Conservation (phyloP, 2,888 invertebrate genomes). For the Linnaemya tessellans region DNA sequence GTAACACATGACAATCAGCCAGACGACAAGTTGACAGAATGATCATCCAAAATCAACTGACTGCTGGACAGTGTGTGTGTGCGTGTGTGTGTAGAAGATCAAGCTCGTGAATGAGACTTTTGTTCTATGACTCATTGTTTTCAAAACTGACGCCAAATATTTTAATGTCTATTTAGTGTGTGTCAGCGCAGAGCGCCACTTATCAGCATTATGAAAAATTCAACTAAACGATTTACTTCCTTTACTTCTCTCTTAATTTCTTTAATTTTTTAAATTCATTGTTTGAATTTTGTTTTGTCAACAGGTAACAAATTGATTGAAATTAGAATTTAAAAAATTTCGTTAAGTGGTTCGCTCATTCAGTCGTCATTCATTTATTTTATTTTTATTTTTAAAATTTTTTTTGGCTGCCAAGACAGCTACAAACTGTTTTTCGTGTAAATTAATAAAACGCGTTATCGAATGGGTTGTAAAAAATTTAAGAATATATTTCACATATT, state of each 20-base stretch:
- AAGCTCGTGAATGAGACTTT: conserved; percentile 30
- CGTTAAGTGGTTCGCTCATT: conserved; percentile 26
- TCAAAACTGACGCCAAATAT: conserved; percentile 66
- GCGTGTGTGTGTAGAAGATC: conserved; percentile 31
- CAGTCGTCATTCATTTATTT: not conserved
- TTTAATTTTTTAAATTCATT: conserved; percentile 2
- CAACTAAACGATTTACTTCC: conserved; percentile 59
- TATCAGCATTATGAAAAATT: conserved; percentile 30
- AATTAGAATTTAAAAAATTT: conserved; percentile 42
- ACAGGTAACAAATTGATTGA: conserved; percentile 56
- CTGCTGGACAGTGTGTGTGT: conserved; percentile 2
- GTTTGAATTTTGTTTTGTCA: conserved; percentile 15
- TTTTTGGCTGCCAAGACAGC: not conserved
- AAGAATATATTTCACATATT: conserved; percentile 4
- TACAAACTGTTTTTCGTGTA: conserved; percentile 21
- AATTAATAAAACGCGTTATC: conserved; percentile 29
- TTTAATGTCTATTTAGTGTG: conserved; percentile 45
- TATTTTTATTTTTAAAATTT: no score
- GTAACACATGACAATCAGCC: conserved; percentile 55
- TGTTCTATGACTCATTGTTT: conserved; percentile 65
- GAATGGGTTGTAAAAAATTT: conserved; percentile 22
- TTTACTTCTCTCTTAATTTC: conserved; percentile 25
- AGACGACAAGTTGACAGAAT: conserved; percentile 9
- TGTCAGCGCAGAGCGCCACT: conserved; percentile 31
- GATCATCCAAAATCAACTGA: conserved; percentile 4